A percentile compares a stretch with the other conserved stretches of the same genome.
These are phyloP conservation scores for Corythucha ciliata DNA, from an alignment of 2,888 invertebrate species.

Conservation along the genomic window DNA sequence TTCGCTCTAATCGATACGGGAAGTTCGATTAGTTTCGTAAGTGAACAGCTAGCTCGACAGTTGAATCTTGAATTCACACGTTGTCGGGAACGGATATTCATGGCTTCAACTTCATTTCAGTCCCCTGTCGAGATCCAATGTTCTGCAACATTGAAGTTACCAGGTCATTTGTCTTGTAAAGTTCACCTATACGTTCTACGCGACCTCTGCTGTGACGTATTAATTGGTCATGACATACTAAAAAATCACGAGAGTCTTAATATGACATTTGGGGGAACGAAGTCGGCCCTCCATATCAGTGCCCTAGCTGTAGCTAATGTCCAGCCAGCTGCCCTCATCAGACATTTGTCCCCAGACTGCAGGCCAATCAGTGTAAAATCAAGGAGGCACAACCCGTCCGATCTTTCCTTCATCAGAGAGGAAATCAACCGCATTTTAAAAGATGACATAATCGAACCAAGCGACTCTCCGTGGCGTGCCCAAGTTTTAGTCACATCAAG, in stretches of 20 bases:
- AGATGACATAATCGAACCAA: conserved; percentile 8
- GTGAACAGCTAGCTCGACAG: too few species aligned
- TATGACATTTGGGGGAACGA: not conserved
- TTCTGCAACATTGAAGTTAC: too few species aligned
- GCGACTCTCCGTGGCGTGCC: conserved; percentile 14
- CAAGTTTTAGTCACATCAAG: conserved; percentile 17
- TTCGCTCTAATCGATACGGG: too few species aligned
- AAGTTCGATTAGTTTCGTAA: too few species aligned
- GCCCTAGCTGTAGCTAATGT: too few species aligned
- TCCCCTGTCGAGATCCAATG: too few species aligned
- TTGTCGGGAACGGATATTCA: too few species aligned
- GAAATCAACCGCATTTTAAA: conserved; percentile 3
- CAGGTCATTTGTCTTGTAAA: not conserved
- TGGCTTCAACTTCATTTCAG: too few species aligned
- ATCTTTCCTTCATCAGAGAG: conserved; percentile 1
- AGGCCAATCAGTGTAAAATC: conserved; percentile 10
- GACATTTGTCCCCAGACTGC: not conserved
- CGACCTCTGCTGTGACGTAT: conserved; percentile 3
- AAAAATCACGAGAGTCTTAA: not conserved
- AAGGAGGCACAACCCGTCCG: not conserved
- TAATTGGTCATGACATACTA: conserved; percentile 8
- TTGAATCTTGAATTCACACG: too few species aligned
- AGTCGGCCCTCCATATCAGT: conserved; percentile 2
- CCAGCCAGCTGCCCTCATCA: not conserved
- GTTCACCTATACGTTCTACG: not conserved